Evolutionary conservation across 2,113 vertebrate genomes (phyloP).

Genomic region (Lynx canadensis): DNA sequence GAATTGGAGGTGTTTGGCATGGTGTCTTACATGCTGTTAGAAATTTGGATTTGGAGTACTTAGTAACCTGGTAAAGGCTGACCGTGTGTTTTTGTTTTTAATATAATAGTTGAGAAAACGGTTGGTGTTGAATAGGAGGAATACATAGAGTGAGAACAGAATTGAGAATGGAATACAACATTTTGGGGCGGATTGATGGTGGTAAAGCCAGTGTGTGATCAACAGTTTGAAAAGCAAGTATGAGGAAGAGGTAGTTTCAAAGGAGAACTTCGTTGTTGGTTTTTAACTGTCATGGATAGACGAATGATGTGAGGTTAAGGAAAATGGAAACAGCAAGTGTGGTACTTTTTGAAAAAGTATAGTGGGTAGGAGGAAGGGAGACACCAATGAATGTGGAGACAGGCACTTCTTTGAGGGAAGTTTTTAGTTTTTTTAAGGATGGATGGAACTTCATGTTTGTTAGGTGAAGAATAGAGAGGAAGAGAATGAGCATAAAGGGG

Average conservation of each 20-base stretch:
- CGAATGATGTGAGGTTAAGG: neutral
- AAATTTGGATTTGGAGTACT: neutral
- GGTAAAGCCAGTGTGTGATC: neutral
- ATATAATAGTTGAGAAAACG: neutral
- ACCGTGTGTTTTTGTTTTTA: neutral
- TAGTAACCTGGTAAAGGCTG: neutral
- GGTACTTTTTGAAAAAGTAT: neutral
- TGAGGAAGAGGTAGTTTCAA: neutral
- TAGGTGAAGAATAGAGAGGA: neutral
- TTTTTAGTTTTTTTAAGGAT: neutral
- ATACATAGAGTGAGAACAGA: neutral
- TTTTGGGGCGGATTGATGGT: neutral
- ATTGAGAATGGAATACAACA: neutral
- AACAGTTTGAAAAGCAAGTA: neutral
- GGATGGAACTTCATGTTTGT: neutral
- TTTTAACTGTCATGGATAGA: neutral
- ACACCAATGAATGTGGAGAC: neutral
- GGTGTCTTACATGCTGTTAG: neutral
- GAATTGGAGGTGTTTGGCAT: neutral
- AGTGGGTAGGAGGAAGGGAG: neutral
- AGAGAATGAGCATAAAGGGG: neutral
- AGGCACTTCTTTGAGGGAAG: neutral
- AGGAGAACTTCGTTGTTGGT: neutral
- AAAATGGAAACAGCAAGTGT: neutral
- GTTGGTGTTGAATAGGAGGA: neutral